Evolutionary conservation across 2,797 vertebrate genomes (phyloP).

Genomic region (Ciconia nigra): DNA sequence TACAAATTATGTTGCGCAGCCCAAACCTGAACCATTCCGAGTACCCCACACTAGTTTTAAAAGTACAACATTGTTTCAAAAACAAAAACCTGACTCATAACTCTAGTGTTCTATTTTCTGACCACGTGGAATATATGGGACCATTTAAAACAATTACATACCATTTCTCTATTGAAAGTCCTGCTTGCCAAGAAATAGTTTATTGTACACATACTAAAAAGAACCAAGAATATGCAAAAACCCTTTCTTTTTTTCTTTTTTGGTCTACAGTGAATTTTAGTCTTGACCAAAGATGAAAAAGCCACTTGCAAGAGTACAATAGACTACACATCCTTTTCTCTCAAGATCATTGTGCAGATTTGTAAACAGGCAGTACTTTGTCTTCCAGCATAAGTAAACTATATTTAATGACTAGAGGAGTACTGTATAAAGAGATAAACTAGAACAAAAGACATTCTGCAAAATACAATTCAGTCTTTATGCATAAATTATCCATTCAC

Average conservation of each 20-base stretch:
- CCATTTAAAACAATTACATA: background rate
- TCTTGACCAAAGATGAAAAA: background rate
- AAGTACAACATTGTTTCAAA: conserved; percentile 9
- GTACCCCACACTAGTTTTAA: background rate
- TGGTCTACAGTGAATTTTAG: background rate
- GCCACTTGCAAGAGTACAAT: background rate
- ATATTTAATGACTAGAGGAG: background rate
- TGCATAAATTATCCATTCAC: background rate
- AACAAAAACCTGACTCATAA: background rate
- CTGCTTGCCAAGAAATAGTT: conserved; percentile 5
- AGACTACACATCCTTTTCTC: conserved; percentile 10
- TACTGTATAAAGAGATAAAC: conserved; percentile 16
- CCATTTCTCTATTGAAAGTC: background rate
- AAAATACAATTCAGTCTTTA: background rate
- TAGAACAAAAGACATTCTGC: background rate
- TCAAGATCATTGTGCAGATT: conserved; percentile 19
- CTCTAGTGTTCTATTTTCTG: background rate
- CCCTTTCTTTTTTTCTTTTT: background rate
- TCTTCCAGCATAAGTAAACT: conserved; percentile 14
- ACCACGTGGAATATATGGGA: background rate
- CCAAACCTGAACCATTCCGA: conserved; percentile 16
- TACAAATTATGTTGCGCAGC: background rate
- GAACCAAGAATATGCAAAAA: background rate
- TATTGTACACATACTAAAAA: background rate
- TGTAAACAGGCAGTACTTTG: conserved; percentile 20